These are phyloP conservation scores for Simalia tracyae DNA, from an alignment of 2,797 vertebrate species.

Conservation along the genomic window DNA sequence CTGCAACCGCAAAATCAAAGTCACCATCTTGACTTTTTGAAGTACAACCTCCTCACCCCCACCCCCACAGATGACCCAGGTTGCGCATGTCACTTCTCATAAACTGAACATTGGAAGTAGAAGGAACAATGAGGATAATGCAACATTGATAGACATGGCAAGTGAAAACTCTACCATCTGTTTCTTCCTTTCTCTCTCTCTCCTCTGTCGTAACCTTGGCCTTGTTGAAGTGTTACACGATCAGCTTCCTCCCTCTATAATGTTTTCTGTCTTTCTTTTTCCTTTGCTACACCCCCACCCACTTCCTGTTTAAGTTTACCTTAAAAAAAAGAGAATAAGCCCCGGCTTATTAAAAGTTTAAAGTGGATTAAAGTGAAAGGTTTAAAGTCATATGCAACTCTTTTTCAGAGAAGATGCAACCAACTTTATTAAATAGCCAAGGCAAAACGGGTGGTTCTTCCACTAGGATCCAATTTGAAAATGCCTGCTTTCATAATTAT, in stretches of 20 bases:
- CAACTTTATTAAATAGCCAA: not conserved
- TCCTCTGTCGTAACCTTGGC: not conserved
- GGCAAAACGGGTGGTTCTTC: not conserved
- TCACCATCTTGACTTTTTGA: not conserved
- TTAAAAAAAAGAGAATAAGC: not conserved
- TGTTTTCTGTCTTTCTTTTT: not conserved
- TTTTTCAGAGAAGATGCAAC: not conserved
- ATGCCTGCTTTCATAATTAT: not conserved
- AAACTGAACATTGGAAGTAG: not conserved
- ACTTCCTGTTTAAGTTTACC: not conserved
- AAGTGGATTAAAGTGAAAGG: not conserved
- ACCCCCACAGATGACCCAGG: not conserved
- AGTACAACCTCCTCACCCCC: not conserved
- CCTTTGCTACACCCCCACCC: not conserved
- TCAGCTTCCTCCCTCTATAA: not conserved
- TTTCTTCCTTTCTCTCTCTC: not conserved
- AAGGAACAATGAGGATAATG: not conserved
- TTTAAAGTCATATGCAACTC: not conserved
- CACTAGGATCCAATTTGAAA: not conserved
- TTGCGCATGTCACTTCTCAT: not conserved
- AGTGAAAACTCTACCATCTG: not conserved
- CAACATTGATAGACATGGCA: not conserved
- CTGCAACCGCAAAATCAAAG: not conserved
- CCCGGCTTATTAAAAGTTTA: not conserved
- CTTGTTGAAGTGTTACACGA: not conserved